A percentile compares a stretch with the other conserved stretches of the same genome.
Evolutionary conservation across 1,140 invertebrate genomes (phyloP).

Genomic region (Dolichoris vasculosae): DNA sequence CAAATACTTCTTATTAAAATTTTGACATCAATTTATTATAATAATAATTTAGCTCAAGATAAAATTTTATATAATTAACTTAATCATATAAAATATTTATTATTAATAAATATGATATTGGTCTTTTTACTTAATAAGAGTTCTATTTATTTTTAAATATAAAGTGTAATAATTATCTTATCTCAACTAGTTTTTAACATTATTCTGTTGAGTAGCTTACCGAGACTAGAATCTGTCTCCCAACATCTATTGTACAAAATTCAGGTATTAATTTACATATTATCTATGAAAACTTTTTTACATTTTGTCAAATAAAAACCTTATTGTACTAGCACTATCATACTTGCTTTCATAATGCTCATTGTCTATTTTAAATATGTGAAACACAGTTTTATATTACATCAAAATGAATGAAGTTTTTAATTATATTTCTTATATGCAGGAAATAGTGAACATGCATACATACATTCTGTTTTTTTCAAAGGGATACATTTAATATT

Average conservation of each 20-base stretch:
- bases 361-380: not conserved
- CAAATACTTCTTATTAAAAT: too few relatives aligned
- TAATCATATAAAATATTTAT: too few relatives aligned
- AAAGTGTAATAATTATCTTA: not conserved
- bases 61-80: too few relatives aligned
- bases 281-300: not conserved
- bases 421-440: too few relatives aligned
- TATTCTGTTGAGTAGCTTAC: not conserved
- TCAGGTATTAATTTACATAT: not conserved
- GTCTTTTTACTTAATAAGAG: too few relatives aligned
- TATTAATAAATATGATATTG: too few relatives aligned
- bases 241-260: not conserved
- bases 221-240: slow-evolving; percentile 1
- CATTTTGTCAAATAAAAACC: not conserved
- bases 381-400: not conserved
- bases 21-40: too few relatives aligned
- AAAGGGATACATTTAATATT: too few relatives aligned
- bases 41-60: too few relatives aligned
- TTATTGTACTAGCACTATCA: not conserved
- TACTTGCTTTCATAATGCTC: not conserved
- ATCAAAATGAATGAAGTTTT: not conserved
- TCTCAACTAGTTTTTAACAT: not conserved
- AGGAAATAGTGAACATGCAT: too few relatives aligned
- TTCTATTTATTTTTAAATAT: not conserved
- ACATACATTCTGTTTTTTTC: too few relatives aligned